Evolutionary conservation across 2,888 invertebrate genomes (phyloP), one percentile per base, ranked within the genome.

Genomic region (Toxonevra muliebris): DNA sequence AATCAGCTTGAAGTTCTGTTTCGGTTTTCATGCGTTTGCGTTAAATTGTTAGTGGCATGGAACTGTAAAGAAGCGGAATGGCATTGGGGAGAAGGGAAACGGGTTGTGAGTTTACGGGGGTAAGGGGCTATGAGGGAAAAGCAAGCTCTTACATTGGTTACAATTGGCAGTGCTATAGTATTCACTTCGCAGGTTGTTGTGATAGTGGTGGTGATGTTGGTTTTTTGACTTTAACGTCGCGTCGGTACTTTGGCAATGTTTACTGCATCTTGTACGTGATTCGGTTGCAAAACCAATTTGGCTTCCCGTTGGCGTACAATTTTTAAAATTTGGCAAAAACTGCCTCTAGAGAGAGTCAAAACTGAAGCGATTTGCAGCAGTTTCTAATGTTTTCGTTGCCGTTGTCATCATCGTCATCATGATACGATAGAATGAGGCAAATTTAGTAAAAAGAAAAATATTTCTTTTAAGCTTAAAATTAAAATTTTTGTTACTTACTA

Each of bases 271-370:
- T 40, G 68, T 67, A 75, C 75, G 75, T 75, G 75, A 73, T 74
- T 73, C 67, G 74, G 70, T 74, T 75, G 72, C 69, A 64, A 71
- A 75, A 73, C 69, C 68, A 74, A 74, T 73, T 75, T 71, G 66
- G 48, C 50, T 61, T 48, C 54, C 60, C 52, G 42, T 60, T 50
- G 54, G 42, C 52, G 59, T 53, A 66, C 65, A 66, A 54, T 59
- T 66, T 61, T 54, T 57, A 40, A 66, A 66, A 53, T 66, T 60
- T 66, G 53, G 15, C 48, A n/a, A 66, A 66, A 66, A 64, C 30
- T 30, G 30, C 30, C 30, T 30, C 30, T 7, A 30, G 30, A 30
- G 30, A 30, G 2, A 30, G 30, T 30, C 2, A 30, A 30, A 30
- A 30, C 30, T 30, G 30, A 30, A 4, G 30, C 2, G 2, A 30